These are phyloP conservation scores for Brachyrhaphis roseni DNA, from an alignment of 2,797 vertebrate species.

Conservation along the genomic window DNA sequence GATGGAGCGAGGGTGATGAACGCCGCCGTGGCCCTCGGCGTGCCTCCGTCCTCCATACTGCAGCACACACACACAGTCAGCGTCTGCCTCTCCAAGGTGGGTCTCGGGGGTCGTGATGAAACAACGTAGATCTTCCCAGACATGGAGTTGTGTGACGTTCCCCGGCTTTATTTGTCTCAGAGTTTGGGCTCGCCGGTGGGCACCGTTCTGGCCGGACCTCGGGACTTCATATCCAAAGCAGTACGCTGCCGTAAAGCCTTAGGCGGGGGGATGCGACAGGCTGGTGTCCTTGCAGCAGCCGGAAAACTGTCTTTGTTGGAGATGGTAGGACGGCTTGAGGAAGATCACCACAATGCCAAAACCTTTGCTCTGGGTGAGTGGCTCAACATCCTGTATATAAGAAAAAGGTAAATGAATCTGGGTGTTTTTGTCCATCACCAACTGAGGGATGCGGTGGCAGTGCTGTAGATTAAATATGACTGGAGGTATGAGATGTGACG, in stretches of 20 bases:
- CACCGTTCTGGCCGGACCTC: conserved; percentile 78
- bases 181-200: conserved; percentile 86
- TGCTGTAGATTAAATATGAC: too few relatives aligned
- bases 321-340: conserved; percentile 68
- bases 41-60: conserved; percentile 78
- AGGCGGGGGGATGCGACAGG: conserved; percentile 85
- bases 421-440: not conserved
- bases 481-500: too few relatives aligned
- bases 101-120: conserved; percentile 1
- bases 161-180: conserved; percentile 57
- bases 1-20: conserved; percentile 88
- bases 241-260: conserved; percentile 82
- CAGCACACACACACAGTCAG: conserved; percentile 86
- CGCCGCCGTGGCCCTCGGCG: conserved; percentile 76
- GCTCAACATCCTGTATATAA: not conserved
- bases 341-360: conserved; percentile 83
- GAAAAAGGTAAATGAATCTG: not conserved
- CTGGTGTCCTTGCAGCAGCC: conserved; percentile 84
- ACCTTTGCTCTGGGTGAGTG: conserved; percentile 83
- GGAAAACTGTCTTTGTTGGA: conserved; percentile 80
- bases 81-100: conserved; percentile 90
- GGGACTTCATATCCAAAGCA: conserved; percentile 79
- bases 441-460: too few relatives aligned
- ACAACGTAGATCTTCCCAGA: not conserved
- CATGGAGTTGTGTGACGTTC: not conserved